Evolutionary conservation across 1,140 invertebrate species (phyloP), one percentile per base, ranked within the genome.

Genomic region (Psilanteris sp.): DNA sequence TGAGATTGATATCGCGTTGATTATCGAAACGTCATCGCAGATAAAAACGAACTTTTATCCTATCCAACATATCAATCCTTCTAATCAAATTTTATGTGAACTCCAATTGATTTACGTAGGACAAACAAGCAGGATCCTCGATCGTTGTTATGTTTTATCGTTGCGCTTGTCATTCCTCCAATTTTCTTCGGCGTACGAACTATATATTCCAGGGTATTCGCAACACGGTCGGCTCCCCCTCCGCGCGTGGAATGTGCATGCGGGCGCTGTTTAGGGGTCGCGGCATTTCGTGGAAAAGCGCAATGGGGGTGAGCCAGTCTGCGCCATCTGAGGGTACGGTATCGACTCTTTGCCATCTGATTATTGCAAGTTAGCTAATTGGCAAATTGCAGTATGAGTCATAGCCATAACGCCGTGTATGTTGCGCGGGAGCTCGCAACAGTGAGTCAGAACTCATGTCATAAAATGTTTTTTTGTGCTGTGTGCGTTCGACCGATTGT

Each of bases 291-390:
- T 52, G 59, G 75, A 80, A 78, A 78, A 73, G 66, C 64, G 44
- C 57, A 72, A 59, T 27, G 55, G 52, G 66, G 66, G 26, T 57
- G 68, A 70, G 68, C 55, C 57, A 64, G 48, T 52, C 14, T 36
- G 34, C 27, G 39, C 8, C 29, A 6, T 44, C 27, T 6, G 66
- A 79, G 64, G 70, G 70, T 67, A 62, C 41, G 41, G 10, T 66
- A 77, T 74, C 48, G 52, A 59, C 64, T 43, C 1, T 46, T 59
- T 44, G 20, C 74, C 74, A 86, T 86, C 83, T 83, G 83, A 85
- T 86, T 82, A 80, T 71, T 62, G 71, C 41, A 39, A 83, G 74
- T 84, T 82, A 22, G 59, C 80, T 84, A 86, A 86, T 85, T 85
- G 82, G 81, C 77, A 79, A 86, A 85, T 84, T 82, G 79, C 78